These are phyloP conservation scores for Lucinisca nassula DNA, from an alignment of 2,888 invertebrate species.

Conservation along the genomic window DNA sequence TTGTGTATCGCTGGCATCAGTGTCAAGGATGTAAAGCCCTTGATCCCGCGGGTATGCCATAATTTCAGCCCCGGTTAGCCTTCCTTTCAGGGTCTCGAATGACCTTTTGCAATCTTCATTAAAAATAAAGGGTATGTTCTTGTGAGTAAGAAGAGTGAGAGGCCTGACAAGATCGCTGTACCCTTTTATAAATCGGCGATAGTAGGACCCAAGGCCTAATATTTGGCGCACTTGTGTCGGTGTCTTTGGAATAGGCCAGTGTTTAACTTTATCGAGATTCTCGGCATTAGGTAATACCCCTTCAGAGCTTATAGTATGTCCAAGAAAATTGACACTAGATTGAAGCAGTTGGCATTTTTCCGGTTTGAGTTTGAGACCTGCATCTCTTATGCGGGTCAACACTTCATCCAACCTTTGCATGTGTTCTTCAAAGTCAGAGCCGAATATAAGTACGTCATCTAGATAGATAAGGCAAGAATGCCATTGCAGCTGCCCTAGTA, in stretches of 20 bases:
- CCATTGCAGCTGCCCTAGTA: slow-evolving; percentile 54
- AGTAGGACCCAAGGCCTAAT: slow-evolving; percentile 56
- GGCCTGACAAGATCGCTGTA: slow-evolving; percentile 15
- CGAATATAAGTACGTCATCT: slow-evolving; percentile 67
- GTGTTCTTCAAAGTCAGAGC: slow-evolving; percentile 52
- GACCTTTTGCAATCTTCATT: no score
- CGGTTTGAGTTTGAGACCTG: slow-evolving; percentile 55
- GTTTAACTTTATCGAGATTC: slow-evolving; percentile 45
- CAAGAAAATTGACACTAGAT: slow-evolving; percentile 39
- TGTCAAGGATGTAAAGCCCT: slow-evolving; percentile 65
- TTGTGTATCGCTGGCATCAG: slow-evolving; percentile 64
- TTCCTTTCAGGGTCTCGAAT: no score
- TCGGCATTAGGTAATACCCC: slow-evolving; percentile 38
- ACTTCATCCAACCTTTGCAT: slow-evolving; percentile 47
- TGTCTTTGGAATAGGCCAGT: slow-evolving; percentile 31
- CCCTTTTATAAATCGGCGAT: slow-evolving; percentile 32
- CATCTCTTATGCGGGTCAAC: slow-evolving; percentile 42
- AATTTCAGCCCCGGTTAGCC: slow-evolving; percentile 38
- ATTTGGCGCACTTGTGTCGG: slow-evolving; percentile 39
- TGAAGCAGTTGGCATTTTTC: slow-evolving; percentile 58
- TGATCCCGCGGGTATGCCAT: slow-evolving; percentile 57
- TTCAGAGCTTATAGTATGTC: slow-evolving; percentile 49
- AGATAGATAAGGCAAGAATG: slow-evolving; percentile 66
- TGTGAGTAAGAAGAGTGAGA: no score
- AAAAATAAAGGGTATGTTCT: no score